Conservation (phyloP, 2,113 vertebrate genomes). For the Tetrax tetrax region DNA sequence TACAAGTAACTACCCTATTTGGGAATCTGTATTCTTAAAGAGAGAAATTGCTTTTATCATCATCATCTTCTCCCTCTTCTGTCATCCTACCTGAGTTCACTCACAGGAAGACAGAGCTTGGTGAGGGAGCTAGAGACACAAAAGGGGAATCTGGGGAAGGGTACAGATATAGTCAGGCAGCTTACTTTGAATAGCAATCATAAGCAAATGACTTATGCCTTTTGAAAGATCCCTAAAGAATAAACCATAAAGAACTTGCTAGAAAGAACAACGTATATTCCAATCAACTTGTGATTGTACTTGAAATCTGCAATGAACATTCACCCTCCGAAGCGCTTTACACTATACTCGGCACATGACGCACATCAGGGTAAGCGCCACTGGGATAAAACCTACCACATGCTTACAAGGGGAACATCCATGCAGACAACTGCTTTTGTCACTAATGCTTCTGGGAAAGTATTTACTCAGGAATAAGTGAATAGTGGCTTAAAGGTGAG, state of each 20-base stretch:
- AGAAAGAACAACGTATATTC: background rate
- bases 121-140: background rate
- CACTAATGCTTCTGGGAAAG: background rate
- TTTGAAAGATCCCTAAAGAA: background rate
- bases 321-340: background rate
- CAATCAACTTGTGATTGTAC: background rate
- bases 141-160: background rate
- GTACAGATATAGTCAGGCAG: background rate
- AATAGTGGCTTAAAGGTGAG: background rate
- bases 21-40: background rate
- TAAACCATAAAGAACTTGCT: background rate
- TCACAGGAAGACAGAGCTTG: background rate
- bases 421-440: background rate
- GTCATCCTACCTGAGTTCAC: background rate
- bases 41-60: background rate
- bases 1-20: background rate
- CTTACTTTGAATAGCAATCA: background rate
- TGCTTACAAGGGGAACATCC: background rate
- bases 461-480: background rate
- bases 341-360: background rate
- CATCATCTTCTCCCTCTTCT: background rate
- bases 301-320: background rate
- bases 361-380: background rate
- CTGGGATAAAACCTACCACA: background rate
- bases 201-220: background rate